phyloP scores from a whole-genome alignment of 2,888 invertebrate genomes.

The Ectropis crepuscularia region DNA sequence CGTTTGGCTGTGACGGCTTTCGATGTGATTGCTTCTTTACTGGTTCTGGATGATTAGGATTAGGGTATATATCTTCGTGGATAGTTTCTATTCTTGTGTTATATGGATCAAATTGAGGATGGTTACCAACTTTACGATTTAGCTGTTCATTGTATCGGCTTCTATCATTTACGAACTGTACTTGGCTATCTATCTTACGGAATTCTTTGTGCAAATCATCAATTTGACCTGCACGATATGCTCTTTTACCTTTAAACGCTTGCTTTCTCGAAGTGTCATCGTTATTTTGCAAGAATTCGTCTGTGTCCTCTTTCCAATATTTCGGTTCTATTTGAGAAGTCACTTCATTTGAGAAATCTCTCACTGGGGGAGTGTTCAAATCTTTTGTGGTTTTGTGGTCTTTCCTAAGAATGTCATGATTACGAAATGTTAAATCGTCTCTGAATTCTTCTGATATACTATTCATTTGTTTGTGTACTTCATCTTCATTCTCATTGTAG shows the following conservation, averaged over 20 bases:
- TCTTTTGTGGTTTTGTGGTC: background rate
- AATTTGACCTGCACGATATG: background rate
- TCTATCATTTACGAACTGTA: background rate
- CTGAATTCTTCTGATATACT: background rate
- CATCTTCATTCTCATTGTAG: slow-evolving; percentile 2
- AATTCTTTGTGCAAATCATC: background rate
- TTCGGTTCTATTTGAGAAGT: background rate
- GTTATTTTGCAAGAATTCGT: background rate
- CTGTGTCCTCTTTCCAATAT: background rate
- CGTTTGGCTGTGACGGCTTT: background rate
- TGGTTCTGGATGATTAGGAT: background rate
- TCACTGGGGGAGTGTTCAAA: background rate
- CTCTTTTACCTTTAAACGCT: no score
- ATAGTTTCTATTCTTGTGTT: background rate
- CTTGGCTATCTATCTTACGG: background rate
- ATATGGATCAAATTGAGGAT: background rate
- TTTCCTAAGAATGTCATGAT: background rate
- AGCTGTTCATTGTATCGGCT: background rate
- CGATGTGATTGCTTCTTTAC: background rate
- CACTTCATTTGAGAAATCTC: background rate
- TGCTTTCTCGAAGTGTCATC: no score
- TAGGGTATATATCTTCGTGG: background rate
- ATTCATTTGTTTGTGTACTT: background rate
- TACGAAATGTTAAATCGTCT: background rate
- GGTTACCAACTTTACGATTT: background rate